Base-by-base conservation (phyloP, 2,113 vertebrate species). In the Takifugu bimaculatus region DNA sequence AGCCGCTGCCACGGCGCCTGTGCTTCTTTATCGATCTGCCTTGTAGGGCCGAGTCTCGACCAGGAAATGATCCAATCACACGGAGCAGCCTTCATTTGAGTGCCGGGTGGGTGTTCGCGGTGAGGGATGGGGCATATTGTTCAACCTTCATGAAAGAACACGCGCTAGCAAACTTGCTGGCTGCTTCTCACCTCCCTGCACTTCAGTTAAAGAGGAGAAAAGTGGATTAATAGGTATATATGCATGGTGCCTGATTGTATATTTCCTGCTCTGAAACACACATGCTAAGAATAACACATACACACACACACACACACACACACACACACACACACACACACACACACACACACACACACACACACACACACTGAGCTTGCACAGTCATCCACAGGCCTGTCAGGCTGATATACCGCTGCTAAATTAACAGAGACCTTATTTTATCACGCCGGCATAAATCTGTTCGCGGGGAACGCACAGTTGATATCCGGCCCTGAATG, bases 11-110 rank as follows among this genome's bases (percentile, higher is more conserved):
- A 26, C 7, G 14, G 35, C 50, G 57, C 63, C 54, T 51, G 63
- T 27, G 65, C n/a, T 26, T 28, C n/a, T 12, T 10, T 75, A 86
- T 87, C 2, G 82, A 87, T 87, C 55, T 56, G 44, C 47, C 64
- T 69, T 7, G 57, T 43, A 61, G 76, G 70, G 74, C 77, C 60
- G 77, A 86, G 75, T 70, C 75, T 57, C 58, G 43, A 78, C 66
- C 65, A 79, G 78, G 70, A 85, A 86, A 85, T 74, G 56, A 82
- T 82, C 80, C 76, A 83, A 84, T 85, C 79, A 77, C 54, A 15
- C 7, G 27, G 68, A 70, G 72, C 51, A 3, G 65, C 49, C 66
- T 69, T 68, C 29, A 14, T 66, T 45, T 65, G 56, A 69, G 68
- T 28, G 47, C 60, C 56, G 50, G 55, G 55, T 0, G n/a, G 29